Evolutionary conservation across 2,797 vertebrate species (phyloP).

Genomic region (Clamator glandarius): DNA sequence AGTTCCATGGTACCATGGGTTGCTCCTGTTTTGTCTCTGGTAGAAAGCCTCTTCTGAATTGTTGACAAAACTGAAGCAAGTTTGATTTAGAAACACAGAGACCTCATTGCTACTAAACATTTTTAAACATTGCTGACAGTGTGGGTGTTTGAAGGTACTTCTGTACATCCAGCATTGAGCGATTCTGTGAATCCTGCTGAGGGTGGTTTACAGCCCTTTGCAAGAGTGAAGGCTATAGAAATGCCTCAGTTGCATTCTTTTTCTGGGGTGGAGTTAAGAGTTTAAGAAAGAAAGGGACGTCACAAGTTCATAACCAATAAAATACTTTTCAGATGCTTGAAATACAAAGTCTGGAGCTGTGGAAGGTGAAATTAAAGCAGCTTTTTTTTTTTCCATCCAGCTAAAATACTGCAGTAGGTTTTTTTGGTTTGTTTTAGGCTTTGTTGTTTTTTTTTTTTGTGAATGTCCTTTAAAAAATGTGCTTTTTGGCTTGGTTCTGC

Average conservation of each 20-base stretch:
- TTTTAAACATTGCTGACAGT: neutral
- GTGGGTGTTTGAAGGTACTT: neutral
- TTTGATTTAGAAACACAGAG: neutral
- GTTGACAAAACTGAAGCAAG: neutral
- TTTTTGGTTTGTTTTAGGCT: neutral
- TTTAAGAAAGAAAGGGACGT: neutral
- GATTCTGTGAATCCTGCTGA: neutral
- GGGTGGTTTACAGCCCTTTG: neutral
- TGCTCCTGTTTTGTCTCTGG: neutral
- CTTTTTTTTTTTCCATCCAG: neutral
- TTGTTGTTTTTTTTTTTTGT: neutral
- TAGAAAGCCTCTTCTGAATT: neutral
- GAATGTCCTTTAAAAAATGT: neutral
- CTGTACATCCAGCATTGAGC: neutral
- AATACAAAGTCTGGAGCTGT: neutral
- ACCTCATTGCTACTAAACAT: neutral
- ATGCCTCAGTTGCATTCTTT: neutral
- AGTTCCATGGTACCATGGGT: neutral
- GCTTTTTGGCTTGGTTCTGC: neutral
- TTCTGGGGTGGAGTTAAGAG: neutral
- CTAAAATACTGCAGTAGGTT: neutral
- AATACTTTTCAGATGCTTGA: neutral
- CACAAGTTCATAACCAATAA: neutral
- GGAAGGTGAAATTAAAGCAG: neutral
- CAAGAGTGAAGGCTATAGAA: neutral